Percentiles rank a stretch among this genome's conserved stretches.
phyloP scores from a whole-genome alignment of 2,113 vertebrate genomes.

The Melanostigma gelatinosum region DNA sequence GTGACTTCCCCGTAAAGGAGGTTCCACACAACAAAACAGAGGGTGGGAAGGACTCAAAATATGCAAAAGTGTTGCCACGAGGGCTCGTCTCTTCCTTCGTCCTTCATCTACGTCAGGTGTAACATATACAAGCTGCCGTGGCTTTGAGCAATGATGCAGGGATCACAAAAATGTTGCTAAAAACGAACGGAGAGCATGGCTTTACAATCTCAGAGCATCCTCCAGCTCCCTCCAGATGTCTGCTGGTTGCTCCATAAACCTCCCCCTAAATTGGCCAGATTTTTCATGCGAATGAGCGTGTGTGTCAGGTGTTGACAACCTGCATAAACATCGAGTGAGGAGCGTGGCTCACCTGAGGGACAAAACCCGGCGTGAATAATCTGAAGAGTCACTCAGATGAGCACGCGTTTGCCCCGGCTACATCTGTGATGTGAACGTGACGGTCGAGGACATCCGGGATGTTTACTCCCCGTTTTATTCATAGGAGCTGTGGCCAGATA shows the following conservation, averaged over 20 bases:
- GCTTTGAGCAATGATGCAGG: slow-evolving; percentile 9
- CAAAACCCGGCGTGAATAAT: slow-evolving; percentile 48
- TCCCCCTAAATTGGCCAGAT: slow-evolving; percentile 36
- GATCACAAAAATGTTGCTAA: slow-evolving; percentile 11
- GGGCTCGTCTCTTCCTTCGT: slow-evolving; percentile 14
- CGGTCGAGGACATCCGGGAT: background rate
- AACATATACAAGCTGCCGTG: background rate
- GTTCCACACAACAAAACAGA: background rate
- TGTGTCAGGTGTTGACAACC: slow-evolving; percentile 72
- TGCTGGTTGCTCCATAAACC: slow-evolving; percentile 55
- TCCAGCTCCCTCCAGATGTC: slow-evolving; percentile 49
- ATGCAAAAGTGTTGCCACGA: slow-evolving; percentile 13
- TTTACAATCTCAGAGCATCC: slow-evolving; percentile 3
- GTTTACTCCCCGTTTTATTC: background rate
- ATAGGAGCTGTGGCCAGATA: background rate
- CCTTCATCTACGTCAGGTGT: slow-evolving; percentile 29
- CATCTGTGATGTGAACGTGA: slow-evolving; percentile 20
- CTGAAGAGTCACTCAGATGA: slow-evolving; percentile 48
- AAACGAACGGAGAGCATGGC: background rate
- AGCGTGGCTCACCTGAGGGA: slow-evolving; percentile 56
- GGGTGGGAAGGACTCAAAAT: background rate
- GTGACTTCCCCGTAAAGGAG: slow-evolving; percentile 43
- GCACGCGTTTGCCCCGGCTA: slow-evolving; percentile 14
- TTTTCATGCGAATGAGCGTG: slow-evolving; percentile 26
- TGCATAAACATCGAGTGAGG: slow-evolving; percentile 68